Conservation (phyloP, 2,888 invertebrate species). For the Autographa gamma region DNA sequence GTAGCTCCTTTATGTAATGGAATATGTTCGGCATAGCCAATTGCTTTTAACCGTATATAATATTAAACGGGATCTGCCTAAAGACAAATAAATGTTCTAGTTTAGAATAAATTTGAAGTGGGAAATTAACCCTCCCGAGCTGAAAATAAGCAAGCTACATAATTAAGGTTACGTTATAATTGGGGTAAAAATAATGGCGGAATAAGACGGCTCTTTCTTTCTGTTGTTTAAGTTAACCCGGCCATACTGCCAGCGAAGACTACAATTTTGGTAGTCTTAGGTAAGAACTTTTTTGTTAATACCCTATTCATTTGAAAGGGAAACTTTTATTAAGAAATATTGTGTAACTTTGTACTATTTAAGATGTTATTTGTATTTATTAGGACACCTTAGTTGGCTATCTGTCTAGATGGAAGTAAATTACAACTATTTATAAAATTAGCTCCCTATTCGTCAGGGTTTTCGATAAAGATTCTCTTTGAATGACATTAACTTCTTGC, state of each 20-base stretch:
- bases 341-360: conserved; percentile 24
- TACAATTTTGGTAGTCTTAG: conserved; percentile 46
- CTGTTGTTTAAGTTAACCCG: conserved; percentile 42
- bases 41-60: not conserved
- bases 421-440: not conserved
- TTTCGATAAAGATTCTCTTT: not conserved
- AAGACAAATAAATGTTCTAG: not conserved
- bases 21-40: not conserved
- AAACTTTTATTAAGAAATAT: conserved; percentile 51
- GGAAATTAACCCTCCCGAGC: conserved; percentile 26
- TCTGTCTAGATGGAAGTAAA: not conserved
- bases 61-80: not conserved
- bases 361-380: conserved; percentile 10
- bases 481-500: not conserved
- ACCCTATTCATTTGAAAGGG: conserved; percentile 43
- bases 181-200: conserved; percentile 36
- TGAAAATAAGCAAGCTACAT: conserved; percentile 39
- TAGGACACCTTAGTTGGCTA: not conserved
- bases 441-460: not conserved
- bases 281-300: conserved; percentile 45
- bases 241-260: conserved; percentile 38
- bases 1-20: not conserved
- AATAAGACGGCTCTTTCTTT: conserved; percentile 27
- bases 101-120: conserved; percentile 20
- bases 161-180: conserved; percentile 48